Base-by-base conservation (phyloP, 2,113 vertebrate species). In the Hemichromis elongatus region DNA sequence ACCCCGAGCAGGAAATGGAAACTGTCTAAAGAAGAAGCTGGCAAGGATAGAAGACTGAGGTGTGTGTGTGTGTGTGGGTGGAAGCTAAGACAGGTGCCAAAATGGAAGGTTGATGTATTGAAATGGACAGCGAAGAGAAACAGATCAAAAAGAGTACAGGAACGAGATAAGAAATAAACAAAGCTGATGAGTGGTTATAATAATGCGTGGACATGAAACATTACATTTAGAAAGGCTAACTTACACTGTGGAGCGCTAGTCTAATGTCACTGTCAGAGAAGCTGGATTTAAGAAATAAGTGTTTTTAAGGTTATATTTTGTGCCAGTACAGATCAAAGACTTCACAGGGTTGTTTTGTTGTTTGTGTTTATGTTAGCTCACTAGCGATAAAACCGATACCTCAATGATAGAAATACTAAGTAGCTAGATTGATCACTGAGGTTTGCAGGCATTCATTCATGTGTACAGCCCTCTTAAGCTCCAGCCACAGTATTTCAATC, bases 1-100 rank as follows among this genome's bases (percentile, higher is more conserved):
- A 75, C 42, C 9, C 8, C 37, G 14, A 26, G 45, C 52, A 86
- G 85, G 79, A 93, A 90, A 91, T 88, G 86, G 70, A 89, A 86
- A 87, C 9, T 63, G 79, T 83, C 56, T 52, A 30, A 45, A 75
- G 63, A 88, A 83, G 45, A 78, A 79, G 77, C 55, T 79, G 87
- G 83, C 79, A 79, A 59, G 45, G 56, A 83, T 2, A 57, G 37
- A 90, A 37, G 24, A 89, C 37, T 16, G 6, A n/a, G 78, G 53
- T 75, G 55, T 57, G 45, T 42, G 47, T 59, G 54, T 54, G 61
- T 53, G 87, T 70, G 73, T 73, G 16, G 80, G 82, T 55, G 68
- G 75, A 52, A 45, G 63, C 52, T 21, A 9, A 78, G 47, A 85
- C 14, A 55, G 45, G 26, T 30, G 50, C 53, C 56, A 54, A 85